Conservation (phyloP, 1,140 invertebrate species). For the Drosophila cardini region DNA sequence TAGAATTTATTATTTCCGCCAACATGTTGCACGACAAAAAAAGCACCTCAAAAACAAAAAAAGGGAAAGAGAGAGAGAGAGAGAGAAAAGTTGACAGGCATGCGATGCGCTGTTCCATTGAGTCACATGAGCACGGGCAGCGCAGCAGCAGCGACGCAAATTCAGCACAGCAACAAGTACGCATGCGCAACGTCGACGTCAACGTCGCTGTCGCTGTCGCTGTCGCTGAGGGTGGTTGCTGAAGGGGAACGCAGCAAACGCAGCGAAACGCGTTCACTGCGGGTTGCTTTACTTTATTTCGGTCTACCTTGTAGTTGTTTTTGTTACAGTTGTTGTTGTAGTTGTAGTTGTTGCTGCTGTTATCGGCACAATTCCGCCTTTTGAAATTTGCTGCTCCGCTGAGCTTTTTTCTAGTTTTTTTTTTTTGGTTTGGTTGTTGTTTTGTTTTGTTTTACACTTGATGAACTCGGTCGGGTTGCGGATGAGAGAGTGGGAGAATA, state of each 20-base stretch:
- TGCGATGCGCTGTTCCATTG: slow-evolving; percentile 45
- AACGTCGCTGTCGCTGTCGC: slow-evolving; percentile 13
- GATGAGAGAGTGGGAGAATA: slow-evolving; percentile 13
- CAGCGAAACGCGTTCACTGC: slow-evolving; percentile 66
- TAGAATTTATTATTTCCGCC: slow-evolving; percentile 71
- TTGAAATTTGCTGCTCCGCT: slow-evolving; percentile 66
- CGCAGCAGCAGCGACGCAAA: slow-evolving; percentile 6
- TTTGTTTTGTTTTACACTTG: slow-evolving; percentile 61
- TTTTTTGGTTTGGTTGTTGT: slow-evolving; percentile 11
- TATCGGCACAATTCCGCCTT: slow-evolving; percentile 67
- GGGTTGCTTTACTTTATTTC: slow-evolving; percentile 55
- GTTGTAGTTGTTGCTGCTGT: slow-evolving; percentile 42
- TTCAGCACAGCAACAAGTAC: slow-evolving; percentile 49
- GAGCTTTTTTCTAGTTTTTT: slow-evolving; percentile 55
- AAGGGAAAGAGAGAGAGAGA: slow-evolving; percentile 5
- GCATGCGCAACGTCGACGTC: slow-evolving; percentile 21
- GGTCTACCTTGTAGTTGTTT: slow-evolving; percentile 40
- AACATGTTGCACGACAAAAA: slow-evolving; percentile 54
- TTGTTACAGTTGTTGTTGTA: slow-evolving; percentile 30
- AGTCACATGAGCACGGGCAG: slow-evolving; percentile 27
- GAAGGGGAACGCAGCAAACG: slow-evolving; percentile 61
- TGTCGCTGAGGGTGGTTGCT: slow-evolving; percentile 52
- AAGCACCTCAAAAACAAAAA: not conserved
- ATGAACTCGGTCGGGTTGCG: slow-evolving; percentile 41
- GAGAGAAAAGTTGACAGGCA: slow-evolving; percentile 46